A percentile compares a stretch with the other conserved stretches of the same genome.
phyloP scores from a whole-genome alignment of 2,113 vertebrate species.

The Rhinichthys klamathensis region DNA sequence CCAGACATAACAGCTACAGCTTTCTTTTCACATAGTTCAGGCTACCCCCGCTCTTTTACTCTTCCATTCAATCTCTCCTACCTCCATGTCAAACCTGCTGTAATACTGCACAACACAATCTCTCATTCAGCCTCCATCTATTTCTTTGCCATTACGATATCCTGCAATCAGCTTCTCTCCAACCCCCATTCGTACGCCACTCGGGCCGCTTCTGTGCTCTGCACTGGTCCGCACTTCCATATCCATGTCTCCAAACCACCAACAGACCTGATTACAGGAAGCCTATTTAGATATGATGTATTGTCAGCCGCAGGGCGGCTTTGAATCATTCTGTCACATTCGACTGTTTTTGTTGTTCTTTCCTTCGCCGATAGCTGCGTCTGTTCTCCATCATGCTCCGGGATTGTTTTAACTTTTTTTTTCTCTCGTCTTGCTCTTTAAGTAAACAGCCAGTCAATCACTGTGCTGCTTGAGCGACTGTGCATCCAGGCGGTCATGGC shows the following conservation, averaged over 20 bases:
- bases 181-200: slow-evolving; percentile 2
- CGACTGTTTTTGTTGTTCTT: slow-evolving; percentile 57
- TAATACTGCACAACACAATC: slow-evolving; percentile 13
- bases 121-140: slow-evolving; percentile 8
- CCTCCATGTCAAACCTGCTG: not conserved
- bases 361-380: slow-evolving; percentile 50
- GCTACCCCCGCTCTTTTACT: not conserved
- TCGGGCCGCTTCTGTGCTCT: not conserved
- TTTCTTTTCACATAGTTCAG: not conserved
- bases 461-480: not conserved
- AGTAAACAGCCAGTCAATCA: slow-evolving; percentile 60
- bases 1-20: not conserved
- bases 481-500: not conserved
- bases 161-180: not conserved
- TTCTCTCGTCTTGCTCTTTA: slow-evolving; percentile 51
- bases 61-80: slow-evolving; percentile 4
- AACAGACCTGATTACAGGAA: slow-evolving; percentile 64
- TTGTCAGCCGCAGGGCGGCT: slow-evolving; percentile 57
- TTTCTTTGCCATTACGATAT: slow-evolving; percentile 11
- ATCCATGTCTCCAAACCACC: slow-evolving; percentile 44
- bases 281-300: slow-evolving; percentile 67
- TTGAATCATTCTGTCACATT: slow-evolving; percentile 57
- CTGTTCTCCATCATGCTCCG: slow-evolving; percentile 62
- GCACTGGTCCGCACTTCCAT: slow-evolving; percentile 41
- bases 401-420: slow-evolving; percentile 60